A percentile compares a stretch with the other conserved stretches of the same genome.
Conservation (phyloP, 2,113 vertebrate genomes). For the Corythoichthys haematopterus region DNA sequence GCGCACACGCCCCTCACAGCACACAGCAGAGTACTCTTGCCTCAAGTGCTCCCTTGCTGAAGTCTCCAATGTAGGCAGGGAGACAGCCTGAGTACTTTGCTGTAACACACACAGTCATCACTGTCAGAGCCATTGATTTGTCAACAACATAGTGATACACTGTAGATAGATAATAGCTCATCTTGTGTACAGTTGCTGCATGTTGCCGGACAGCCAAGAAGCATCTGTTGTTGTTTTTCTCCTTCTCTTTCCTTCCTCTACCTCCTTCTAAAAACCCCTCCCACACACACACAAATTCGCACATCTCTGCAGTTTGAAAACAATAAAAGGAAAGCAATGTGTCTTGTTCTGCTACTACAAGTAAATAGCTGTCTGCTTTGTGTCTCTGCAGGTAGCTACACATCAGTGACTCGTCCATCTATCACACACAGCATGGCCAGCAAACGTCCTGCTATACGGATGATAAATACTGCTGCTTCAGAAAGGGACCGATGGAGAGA, state of each 20-base stretch:
- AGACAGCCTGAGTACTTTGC: constrained; percentile 64
- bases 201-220: constrained; percentile 47
- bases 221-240: constrained; percentile 49
- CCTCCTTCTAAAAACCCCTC: constrained; percentile 18
- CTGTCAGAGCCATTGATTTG: constrained; percentile 67
- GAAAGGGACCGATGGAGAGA: constrained; percentile 46
- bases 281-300: constrained; percentile 12
- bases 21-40: constrained; percentile 54
- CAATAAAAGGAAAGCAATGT: constrained; percentile 74
- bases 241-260: constrained; percentile 25
- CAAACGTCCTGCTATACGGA: constrained; percentile 66
- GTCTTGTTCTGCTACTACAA: constrained; percentile 71
- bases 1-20: constrained; percentile 32
- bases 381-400: constrained; percentile 72
- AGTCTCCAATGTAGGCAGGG: constrained; percentile 49
- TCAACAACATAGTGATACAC: constrained; percentile 67
- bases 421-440: constrained; percentile 63
- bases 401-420: constrained; percentile 70
- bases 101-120: constrained; percentile 63
- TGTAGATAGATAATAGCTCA: constrained; percentile 65
- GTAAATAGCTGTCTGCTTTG: constrained; percentile 74
- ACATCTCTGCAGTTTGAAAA: constrained; percentile 60
- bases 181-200: constrained; percentile 51
- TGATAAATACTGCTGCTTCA: constrained; percentile 65
- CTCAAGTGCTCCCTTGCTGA: constrained; percentile 58